Base-by-base conservation (phyloP, 2,113 vertebrate species). In the Smithornis capensis region DNA sequence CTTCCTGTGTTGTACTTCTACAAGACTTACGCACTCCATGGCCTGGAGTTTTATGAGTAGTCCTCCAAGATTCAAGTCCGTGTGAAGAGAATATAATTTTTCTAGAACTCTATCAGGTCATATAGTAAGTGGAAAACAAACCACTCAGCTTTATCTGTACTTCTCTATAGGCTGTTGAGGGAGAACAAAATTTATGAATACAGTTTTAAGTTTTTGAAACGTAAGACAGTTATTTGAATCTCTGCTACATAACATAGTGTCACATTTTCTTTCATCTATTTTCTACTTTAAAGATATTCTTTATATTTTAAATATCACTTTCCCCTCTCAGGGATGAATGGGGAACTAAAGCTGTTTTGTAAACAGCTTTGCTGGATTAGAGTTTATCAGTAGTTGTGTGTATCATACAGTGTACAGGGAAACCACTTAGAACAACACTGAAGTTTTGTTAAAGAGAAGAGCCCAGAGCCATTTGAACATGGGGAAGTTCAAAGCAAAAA, bases 281-380 rank as follows among this genome's bases (percentile, higher is more conserved):
- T 79, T 37, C 25, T 79, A 55, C 13, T 23, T 84, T 82, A 67
- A 76, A 93, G 50, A 37, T 33, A 56, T 85, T 62, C 6, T 77
- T 90, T 85, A 24, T 80, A 75, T 73, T 84, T 87, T 38, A 74
- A 85, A 65, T 77, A 94, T 50, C 33, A n/a, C 28, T 76, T 87
- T 83, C 31, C 8, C 14, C 25, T 87, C 59, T 79, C 14, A 25
- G 70, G 33, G n/a, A 19, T 35, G 79, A 60, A 23, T 56, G 24
- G 74, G 65, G 67, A 83, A 44, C 23, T 42, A 33, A 73, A 64
- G 47, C 44, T 73, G 49, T 79, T 94, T 79, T 80, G 53, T 82
- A 64, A 87, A 82, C 69, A 79, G 62, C 14, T 89, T 69, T 87
- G 14, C 28, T 91, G 70, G 57, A 35, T 82, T 79, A 53, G 45